Conservation (phyloP, 1,140 invertebrate genomes). For the Leptinotarsa defecta region DNA sequence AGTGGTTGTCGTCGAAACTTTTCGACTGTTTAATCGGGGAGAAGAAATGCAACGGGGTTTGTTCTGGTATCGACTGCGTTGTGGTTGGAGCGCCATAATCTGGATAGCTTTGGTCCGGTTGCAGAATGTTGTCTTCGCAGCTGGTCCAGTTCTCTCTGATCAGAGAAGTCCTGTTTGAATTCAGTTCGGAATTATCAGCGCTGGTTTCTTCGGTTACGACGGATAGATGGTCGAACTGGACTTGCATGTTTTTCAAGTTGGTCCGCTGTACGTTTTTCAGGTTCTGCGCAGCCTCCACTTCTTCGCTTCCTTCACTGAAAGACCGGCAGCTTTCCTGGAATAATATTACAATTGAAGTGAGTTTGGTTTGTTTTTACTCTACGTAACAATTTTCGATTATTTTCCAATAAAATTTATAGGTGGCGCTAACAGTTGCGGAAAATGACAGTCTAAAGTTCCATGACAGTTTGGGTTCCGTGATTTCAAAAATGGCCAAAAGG, state of each 20-base stretch:
- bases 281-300: slow-evolving; percentile 55
- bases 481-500: no score
- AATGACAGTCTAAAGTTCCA: no score
- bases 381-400: not conserved
- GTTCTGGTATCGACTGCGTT: slow-evolving; percentile 37
- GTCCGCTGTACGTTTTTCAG: slow-evolving; percentile 55
- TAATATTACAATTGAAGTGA: not conserved
- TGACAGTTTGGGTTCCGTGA: no score
- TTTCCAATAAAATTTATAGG: no score
- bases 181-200: slow-evolving; percentile 60
- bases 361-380: not conserved
- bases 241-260: slow-evolving; percentile 56
- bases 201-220: slow-evolving; percentile 74
- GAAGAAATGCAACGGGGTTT: slow-evolving; percentile 57
- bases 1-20: slow-evolving; percentile 42
- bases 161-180: slow-evolving; percentile 38
- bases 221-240: slow-evolving; percentile 75
- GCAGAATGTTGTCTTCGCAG: slow-evolving; percentile 49
- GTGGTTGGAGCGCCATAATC: slow-evolving; percentile 25
- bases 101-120: slow-evolving; percentile 53
- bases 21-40: slow-evolving; percentile 54
- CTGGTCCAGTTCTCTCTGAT: slow-evolving; percentile 46
- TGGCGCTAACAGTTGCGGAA: no score
- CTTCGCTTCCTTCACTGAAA: slow-evolving; percentile 56
- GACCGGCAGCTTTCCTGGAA: slow-evolving; percentile 50